These are phyloP conservation scores for Miniopterus natalensis DNA, from an alignment of 2,113 vertebrate species.

Conservation along the genomic window DNA sequence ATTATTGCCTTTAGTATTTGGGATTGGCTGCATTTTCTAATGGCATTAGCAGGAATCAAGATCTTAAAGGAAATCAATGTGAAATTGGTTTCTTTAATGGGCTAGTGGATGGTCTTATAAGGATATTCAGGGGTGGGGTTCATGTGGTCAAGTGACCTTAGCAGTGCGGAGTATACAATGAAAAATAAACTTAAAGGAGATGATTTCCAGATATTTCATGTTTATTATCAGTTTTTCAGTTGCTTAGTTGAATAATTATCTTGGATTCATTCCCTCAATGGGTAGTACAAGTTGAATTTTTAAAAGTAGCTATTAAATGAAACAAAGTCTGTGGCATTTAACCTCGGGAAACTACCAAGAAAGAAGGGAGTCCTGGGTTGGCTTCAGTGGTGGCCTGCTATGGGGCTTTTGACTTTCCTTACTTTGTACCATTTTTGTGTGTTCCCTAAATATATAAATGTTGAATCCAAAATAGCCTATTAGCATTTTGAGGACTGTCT, in stretches of 20 bases:
- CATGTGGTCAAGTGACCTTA: background rate
- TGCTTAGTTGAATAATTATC: constrained; percentile 1
- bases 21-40: background rate
- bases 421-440: background rate
- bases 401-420: background rate
- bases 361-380: background rate
- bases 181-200: background rate
- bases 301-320: background rate
- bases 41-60: background rate
- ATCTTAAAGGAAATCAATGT: background rate
- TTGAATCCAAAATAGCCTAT: background rate
- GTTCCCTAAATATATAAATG: background rate
- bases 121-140: background rate
- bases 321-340: background rate
- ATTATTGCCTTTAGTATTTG: constrained; percentile 23
- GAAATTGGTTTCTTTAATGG: background rate
- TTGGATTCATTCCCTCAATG: background rate
- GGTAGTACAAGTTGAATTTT: background rate
- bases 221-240: constrained; percentile 4
- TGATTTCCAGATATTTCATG: background rate
- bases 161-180: background rate
- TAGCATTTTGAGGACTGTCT: background rate
- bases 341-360: background rate
- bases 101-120: background rate
- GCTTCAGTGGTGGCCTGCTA: background rate